These are phyloP conservation scores for Eristalinus sepulchralis DNA, from an alignment of 2,888 invertebrate species.

Conservation along the genomic window DNA sequence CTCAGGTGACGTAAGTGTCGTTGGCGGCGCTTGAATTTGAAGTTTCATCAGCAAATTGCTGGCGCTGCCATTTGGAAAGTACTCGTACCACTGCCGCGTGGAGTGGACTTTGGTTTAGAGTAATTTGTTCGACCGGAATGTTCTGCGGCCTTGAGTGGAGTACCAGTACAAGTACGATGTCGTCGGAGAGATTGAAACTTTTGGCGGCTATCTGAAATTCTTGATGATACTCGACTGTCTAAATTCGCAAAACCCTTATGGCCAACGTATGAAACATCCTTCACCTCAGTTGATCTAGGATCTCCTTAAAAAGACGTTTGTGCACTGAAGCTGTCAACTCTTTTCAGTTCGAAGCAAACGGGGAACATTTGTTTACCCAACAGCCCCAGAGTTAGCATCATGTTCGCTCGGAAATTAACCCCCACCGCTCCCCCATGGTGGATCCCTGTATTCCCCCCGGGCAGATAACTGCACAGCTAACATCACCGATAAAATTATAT, in stretches of 20 bases:
- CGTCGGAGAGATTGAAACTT: too few relatives aligned
- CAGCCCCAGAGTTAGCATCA: not conserved
- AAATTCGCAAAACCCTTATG: too few relatives aligned
- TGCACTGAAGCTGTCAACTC: not conserved
- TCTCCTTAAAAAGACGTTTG: too few relatives aligned
- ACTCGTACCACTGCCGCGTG: not conserved
- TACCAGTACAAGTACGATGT: too few relatives aligned
- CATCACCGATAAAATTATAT: not conserved
- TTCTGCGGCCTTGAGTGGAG: too few relatives aligned
- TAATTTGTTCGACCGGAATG: too few relatives aligned
- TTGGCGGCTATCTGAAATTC: too few relatives aligned
- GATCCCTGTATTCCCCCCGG: not conserved
- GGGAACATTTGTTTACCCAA: not conserved
- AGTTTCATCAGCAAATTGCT: not conserved
- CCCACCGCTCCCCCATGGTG: not conserved
- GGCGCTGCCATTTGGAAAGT: not conserved
- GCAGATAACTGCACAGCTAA: not conserved
- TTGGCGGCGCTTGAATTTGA: not conserved
- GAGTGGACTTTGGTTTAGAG: not conserved
- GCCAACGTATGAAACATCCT: too few relatives aligned
- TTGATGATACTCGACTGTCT: too few relatives aligned
- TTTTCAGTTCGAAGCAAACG: not conserved
- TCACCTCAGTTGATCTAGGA: too few relatives aligned
- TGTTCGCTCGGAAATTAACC: not conserved
- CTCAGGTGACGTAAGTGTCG: not conserved